These are phyloP conservation scores for Centropyge bicolor DNA, from an alignment of 2,797 vertebrate genomes.

Conservation along the genomic window DNA sequence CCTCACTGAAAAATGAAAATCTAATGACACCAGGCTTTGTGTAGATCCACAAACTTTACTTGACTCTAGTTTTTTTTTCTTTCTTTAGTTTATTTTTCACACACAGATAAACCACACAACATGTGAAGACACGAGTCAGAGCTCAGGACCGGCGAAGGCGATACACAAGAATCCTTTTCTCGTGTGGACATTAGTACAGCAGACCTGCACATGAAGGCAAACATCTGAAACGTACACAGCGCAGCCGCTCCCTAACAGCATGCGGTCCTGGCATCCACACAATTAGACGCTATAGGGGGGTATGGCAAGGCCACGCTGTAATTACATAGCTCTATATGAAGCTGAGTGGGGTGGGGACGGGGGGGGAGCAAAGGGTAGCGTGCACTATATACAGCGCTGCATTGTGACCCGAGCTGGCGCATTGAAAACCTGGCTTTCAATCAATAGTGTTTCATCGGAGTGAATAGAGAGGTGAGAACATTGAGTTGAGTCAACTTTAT, in stretches of 20 bases:
- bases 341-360: slow-evolving; percentile 28
- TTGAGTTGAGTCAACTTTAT: slow-evolving; percentile 23
- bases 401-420: slow-evolving; percentile 56
- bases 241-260: slow-evolving; percentile 59
- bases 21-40: background rate
- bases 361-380: slow-evolving; percentile 24
- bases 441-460: slow-evolving; percentile 51
- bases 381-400: slow-evolving; percentile 23
- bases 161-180: background rate
- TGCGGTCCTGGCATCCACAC: slow-evolving; percentile 63
- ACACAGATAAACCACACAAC: background rate
- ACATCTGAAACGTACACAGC: slow-evolving; percentile 63
- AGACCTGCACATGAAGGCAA: slow-evolving; percentile 50
- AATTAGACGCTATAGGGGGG: slow-evolving; percentile 69
- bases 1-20: background rate
- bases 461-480: slow-evolving; percentile 46
- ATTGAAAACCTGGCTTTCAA: slow-evolving; percentile 49
- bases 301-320: slow-evolving; percentile 67
- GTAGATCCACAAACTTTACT: no score
- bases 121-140: slow-evolving; percentile 2
- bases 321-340: slow-evolving; percentile 73
- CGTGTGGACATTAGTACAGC: slow-evolving; percentile 22
- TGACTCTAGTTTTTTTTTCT: background rate
- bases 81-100: no score
- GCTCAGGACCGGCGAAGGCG: background rate